phyloP scores from a whole-genome alignment of 2,113 vertebrate species.

The Cariama cristata region DNA sequence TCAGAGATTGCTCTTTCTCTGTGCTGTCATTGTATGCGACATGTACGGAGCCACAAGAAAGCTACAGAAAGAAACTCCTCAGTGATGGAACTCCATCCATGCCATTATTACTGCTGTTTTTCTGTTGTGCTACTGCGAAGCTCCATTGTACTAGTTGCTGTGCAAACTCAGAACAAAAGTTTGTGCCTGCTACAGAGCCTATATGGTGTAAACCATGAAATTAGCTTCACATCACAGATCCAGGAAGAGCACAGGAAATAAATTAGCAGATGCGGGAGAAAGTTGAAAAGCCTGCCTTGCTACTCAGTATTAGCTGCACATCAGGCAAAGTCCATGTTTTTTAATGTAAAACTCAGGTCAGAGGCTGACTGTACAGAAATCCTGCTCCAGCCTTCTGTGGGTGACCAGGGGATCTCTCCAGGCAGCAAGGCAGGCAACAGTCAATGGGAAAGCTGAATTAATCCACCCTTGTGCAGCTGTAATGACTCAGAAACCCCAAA shows the following conservation, averaged over 20 bases:
- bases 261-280: not conserved
- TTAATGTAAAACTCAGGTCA: not conserved
- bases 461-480: not conserved
- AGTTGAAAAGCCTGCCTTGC: not conserved
- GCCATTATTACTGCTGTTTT: not conserved
- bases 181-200: not conserved
- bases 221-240: not conserved
- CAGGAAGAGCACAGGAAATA: not conserved
- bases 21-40: not conserved
- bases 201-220: not conserved
- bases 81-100: not conserved
- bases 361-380: not conserved
- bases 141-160: not conserved
- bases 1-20: conserved; percentile 49
- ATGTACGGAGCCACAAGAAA: not conserved
- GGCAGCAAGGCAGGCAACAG: not conserved
- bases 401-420: not conserved
- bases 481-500: not conserved
- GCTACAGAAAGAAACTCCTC: not conserved
- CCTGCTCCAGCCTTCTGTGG: not conserved
- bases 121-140: not conserved
- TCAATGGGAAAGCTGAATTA: not conserved
- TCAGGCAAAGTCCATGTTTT: not conserved
- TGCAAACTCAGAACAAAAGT: not conserved
- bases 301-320: not conserved